Base-by-base conservation (phyloP, 1,140 invertebrate genomes). In the Drosophila kikkawai region DNA sequence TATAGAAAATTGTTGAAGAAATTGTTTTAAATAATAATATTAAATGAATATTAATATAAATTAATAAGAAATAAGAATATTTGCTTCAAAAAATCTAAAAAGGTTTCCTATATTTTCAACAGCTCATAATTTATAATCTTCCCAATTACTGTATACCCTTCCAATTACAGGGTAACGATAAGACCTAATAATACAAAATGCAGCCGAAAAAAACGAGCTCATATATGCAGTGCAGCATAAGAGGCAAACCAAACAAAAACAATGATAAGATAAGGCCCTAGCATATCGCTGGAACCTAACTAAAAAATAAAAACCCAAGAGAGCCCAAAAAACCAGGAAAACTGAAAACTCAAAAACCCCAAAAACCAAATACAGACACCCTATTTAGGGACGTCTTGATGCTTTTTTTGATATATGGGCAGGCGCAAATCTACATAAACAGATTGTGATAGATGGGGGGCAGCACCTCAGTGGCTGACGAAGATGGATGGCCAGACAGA, bases 401-500 rank as follows among this genome's bases (percentile, higher is more conserved):
- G 80, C 70, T 67, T 61, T 51, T 57, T 39, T 73, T 88, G 85
- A 88, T 88, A 90, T 88, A 88, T 79, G 85, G 53, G 57, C 64
- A 70, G 56, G 67, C 70, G 65, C 77, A 85, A 86, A 90, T 88
- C 85, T 90, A 90, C 85, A 90, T 85, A 90, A 88, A 85, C 79
- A 87, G 39, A 88, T 65, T 76, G 70, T 86, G 83, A 86, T 88
- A 78, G 83, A 90, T 90, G 64, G 59, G 60, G 50, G 32, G n/a
- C 11, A 17, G 13, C 26, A 5, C 5, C 26, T 29, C 26, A 29
- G 26, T 3, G 12, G 3, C 50, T 70, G 58, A 76, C 34, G 64
- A 76, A 80, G 80, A 75, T 19, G 67, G 66, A 76, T 80, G 58
- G 55, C 8, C 17, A 22, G 0, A 29, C 5, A 29, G 26, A 29